Conservation (phyloP, 2,797 vertebrate genomes). For the Darevskia nairensis region DNA sequence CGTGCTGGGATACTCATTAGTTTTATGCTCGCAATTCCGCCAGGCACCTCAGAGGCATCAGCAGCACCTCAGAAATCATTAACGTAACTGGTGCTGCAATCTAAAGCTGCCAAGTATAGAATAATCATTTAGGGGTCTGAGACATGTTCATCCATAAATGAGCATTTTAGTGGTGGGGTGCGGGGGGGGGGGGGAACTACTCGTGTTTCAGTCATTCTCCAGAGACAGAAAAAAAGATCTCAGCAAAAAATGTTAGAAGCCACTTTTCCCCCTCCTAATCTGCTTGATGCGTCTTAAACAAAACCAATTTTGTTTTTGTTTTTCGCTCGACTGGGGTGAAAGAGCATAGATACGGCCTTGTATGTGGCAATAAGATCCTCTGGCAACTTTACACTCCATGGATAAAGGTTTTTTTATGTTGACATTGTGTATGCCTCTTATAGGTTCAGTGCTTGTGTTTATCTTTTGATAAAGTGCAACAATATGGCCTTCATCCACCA, state of each 20-base stretch:
- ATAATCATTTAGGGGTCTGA: conserved; percentile 72
- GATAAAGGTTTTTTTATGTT: neutral
- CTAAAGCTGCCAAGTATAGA: conserved; percentile 83
- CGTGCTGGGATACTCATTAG: conserved; percentile 86
- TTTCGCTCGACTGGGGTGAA: conserved; percentile 35
- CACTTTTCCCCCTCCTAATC: conserved; percentile 12
- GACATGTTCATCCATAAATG: conserved; percentile 74
- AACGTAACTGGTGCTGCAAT: conserved; percentile 77
- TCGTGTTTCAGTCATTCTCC: conserved; percentile 48
- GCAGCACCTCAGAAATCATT: conserved; percentile 86
- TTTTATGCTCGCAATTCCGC: conserved; percentile 81
- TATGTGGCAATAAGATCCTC: neutral
- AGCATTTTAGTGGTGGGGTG: conserved; percentile 58
- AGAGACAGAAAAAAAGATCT: conserved; percentile 47
- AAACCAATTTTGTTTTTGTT: conserved; percentile 45
- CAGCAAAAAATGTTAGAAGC: conserved; percentile 54
- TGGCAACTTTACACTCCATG: neutral
- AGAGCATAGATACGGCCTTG: conserved; percentile 29
- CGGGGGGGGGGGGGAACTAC: neutral
- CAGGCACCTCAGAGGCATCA: conserved; percentile 81
- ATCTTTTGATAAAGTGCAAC: neutral
- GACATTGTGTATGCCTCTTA: neutral
- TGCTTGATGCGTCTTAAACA: conserved; percentile 28
- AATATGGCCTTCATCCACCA: neutral
- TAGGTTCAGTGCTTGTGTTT: neutral